Evolutionary conservation across 1,140 invertebrate genomes (phyloP).

Genomic region (Brachionus rubens): DNA sequence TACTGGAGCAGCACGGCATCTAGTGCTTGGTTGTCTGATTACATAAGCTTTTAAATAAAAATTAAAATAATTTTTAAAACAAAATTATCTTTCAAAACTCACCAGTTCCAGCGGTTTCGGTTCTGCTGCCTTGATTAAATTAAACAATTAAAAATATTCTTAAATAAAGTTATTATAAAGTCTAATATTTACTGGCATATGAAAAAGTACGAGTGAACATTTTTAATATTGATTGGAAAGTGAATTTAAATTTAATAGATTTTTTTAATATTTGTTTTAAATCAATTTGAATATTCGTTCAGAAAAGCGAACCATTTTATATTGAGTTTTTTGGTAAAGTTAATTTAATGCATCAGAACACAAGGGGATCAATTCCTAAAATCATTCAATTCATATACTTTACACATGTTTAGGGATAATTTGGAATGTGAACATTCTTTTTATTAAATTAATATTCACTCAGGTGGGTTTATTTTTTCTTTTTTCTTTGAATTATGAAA

Average conservation of each 20-base stretch:
- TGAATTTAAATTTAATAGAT: too few species aligned
- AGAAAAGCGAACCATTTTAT: constrained; percentile 29
- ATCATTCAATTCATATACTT: too few species aligned
- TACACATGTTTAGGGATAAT: constrained; percentile 19
- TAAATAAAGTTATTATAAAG: not conserved
- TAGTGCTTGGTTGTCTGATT: not conserved
- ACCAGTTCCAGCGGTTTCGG: not conserved
- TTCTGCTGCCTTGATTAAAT: not conserved
- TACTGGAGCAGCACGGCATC: constrained; percentile 9
- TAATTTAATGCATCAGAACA: constrained; percentile 32
- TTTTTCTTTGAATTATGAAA: too few species aligned
- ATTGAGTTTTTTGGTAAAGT: not conserved
- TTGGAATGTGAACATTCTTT: too few species aligned
- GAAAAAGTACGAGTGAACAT: constrained; percentile 15
- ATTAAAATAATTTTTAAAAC: not conserved
- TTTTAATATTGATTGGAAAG: too few species aligned
- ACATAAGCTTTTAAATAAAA: constrained; percentile 7
- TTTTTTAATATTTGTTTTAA: too few species aligned
- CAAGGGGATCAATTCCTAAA: not conserved
- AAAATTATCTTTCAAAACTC: not conserved
- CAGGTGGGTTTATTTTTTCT: too few species aligned
- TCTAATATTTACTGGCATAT: not conserved
- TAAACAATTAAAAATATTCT: not conserved
- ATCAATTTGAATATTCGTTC: constrained; percentile 11
- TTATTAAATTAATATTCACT: too few species aligned